phyloP scores from a whole-genome alignment of 2,113 vertebrate genomes.

The Hippocampus barbouri region DNA sequence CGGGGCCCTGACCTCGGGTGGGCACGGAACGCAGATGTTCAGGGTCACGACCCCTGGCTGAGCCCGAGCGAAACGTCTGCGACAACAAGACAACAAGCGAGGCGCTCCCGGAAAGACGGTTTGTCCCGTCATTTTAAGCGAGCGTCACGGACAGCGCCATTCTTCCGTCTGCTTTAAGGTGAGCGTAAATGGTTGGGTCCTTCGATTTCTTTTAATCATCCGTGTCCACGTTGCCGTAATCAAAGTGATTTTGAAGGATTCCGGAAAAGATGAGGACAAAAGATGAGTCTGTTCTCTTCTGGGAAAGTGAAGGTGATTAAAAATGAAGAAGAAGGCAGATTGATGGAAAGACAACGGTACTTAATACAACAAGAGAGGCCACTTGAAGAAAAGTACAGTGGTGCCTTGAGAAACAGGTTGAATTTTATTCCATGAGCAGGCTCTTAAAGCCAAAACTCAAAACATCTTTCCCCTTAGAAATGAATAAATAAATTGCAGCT shows the following conservation, averaged over 20 bases:
- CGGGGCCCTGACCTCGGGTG: conserved; percentile 46
- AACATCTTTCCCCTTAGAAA: not conserved
- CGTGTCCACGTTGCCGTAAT: conserved; percentile 54
- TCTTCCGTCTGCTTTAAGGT: conserved; percentile 39
- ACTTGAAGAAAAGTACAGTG: conserved; percentile 48
- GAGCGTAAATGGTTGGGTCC: conserved; percentile 12
- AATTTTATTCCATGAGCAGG: not conserved
- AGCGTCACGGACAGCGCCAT: conserved; percentile 18
- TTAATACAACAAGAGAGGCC: conserved; percentile 51
- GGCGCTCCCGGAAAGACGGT: conserved; percentile 51
- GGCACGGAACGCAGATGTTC: conserved; percentile 56
- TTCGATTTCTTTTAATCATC: conserved; percentile 61
- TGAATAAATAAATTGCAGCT: not conserved
- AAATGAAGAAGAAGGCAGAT: conserved; percentile 46
- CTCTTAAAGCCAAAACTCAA: not conserved
- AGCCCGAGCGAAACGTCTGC: conserved; percentile 53
- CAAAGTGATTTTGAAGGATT: conserved; percentile 58
- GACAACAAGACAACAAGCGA: conserved; percentile 31
- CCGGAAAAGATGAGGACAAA: conserved; percentile 33
- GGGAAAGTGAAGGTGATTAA: conserved; percentile 61
- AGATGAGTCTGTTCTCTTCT: conserved; percentile 37
- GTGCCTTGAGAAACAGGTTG: conserved; percentile 15
- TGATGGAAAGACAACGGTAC: conserved; percentile 59
- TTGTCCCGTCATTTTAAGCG: conserved; percentile 32
- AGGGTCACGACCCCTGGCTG: conserved; percentile 55